A percentile compares a stretch with the other conserved stretches of the same genome.
Evolutionary conservation across 2,888 invertebrate species (phyloP).

Genomic region (Glomeris marginata): DNA sequence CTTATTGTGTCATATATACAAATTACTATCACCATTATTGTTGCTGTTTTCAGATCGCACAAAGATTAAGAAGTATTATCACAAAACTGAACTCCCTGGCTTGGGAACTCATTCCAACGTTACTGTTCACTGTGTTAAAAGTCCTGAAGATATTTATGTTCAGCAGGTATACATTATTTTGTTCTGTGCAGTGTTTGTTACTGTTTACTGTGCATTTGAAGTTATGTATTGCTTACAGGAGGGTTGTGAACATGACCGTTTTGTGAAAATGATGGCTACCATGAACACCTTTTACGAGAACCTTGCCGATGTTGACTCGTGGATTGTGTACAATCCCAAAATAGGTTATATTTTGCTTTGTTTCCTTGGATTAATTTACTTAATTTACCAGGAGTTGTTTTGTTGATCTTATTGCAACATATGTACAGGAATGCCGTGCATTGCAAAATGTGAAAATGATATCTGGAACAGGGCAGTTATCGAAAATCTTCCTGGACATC

Average conservation of each 20-base stretch:
- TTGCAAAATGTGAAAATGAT: conserved; percentile 45
- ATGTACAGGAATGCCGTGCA: conserved; percentile 43
- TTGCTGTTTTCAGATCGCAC: conserved; percentile 19
- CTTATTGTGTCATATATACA: too few relatives aligned
- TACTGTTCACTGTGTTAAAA: conserved; percentile 41
- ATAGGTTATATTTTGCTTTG: too few relatives aligned
- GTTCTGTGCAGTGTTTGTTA: conserved; percentile 19
- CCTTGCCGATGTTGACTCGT: conserved; percentile 26
- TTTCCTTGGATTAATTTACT: too few relatives aligned
- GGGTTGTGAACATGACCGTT: not conserved
- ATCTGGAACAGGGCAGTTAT: conserved; percentile 54
- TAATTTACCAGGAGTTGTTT: too few relatives aligned
- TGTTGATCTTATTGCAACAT: not conserved
- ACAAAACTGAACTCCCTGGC: conserved; percentile 27
- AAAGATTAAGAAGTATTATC: conserved; percentile 6
- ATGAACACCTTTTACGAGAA: conserved; percentile 35
- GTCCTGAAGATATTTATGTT: conserved; percentile 50
- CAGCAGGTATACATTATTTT: conserved; percentile 39
- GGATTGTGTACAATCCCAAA: too few relatives aligned
- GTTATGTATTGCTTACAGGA: too few relatives aligned
- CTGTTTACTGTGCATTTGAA: conserved; percentile 23
- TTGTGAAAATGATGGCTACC: conserved; percentile 31
- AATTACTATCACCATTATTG: conserved; percentile 3
- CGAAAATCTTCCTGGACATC: conserved; percentile 32
- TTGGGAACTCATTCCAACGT: conserved; percentile 28